Base-by-base conservation (phyloP, 2,888 invertebrate genomes). In the Xanthia togata region DNA sequence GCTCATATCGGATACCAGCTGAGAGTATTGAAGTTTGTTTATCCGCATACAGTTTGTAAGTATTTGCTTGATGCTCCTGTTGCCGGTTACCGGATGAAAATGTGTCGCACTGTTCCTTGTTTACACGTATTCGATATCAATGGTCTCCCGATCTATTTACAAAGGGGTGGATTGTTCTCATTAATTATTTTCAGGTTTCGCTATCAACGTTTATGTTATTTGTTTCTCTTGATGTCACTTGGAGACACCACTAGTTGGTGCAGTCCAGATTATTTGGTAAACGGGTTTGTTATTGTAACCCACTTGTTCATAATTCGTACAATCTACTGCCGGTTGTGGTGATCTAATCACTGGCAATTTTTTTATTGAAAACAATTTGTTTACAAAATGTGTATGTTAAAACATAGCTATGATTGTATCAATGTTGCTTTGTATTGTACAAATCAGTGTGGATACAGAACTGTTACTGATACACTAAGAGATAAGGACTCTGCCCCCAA, bases 81-180 rank as follows among this genome's bases (percentile, higher is more conserved):
- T 64, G 57, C 55, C 41, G 74, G 73, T 78, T 77, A 80, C 73
- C 44, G 73, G 38, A 62, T 60, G 83, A 90, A 91, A 93, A 88
- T 88, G 88, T 86, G 88, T 89, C 83, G 81, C 85, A 86, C 86
- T 80, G 84, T 87, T 87, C 89, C 91, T 96, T 96, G 96, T 96
- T 96, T 96, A 96, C 96, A 96, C 96, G 96, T 96, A 94, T 94
- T 91, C 92, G 91, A 78, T 90, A 89, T 91, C 89, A 90, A 90
- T 91, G 90, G 89, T 92, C 91, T 89, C 89, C 88, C 89, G 89
- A 91, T 92, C 89, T 94, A 94, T 95, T 93, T 96, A 95, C 94
- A 94, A 96, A 96, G 96, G 96, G 96, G 96, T 93, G 96, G 95
- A 95, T 94, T 92, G 92, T 86, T 89, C 84, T 83, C 79, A 87